A percentile compares a stretch with the other conserved stretches of the same genome.
phyloP scores from a whole-genome alignment of 2,888 invertebrate species.

The Charanyca ferruginea region DNA sequence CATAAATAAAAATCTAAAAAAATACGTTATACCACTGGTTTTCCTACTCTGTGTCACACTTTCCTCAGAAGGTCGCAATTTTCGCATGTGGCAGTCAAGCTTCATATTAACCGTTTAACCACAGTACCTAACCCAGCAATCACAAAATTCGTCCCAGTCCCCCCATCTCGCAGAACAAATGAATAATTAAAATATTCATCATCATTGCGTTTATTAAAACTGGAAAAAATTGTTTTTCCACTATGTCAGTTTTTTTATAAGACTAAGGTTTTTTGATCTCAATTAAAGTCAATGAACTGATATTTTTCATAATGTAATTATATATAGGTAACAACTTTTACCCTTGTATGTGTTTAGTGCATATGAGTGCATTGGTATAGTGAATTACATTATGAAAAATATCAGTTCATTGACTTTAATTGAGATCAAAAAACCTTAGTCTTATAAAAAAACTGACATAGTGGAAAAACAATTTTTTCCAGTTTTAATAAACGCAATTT shows the following conservation, averaged over 20 bases:
- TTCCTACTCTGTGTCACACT: conserved; percentile 29
- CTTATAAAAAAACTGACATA: too few relatives aligned
- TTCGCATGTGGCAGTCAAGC: conserved; percentile 45
- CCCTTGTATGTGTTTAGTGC: conserved; percentile 8
- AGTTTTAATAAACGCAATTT: too few relatives aligned
- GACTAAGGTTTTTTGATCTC: neutral
- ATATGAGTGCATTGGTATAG: neutral
- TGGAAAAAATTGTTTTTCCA: too few relatives aligned
- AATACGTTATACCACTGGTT: conserved; percentile 12
- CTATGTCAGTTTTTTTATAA: too few relatives aligned
- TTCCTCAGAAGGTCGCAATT: conserved; percentile 43
- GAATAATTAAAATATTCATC: conserved; percentile 52
- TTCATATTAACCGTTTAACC: conserved; percentile 66
- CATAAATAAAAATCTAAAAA: neutral
- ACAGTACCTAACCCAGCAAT: conserved; percentile 46
- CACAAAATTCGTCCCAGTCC: conserved; percentile 62
- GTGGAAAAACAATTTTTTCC: too few relatives aligned
- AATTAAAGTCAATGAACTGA: neutral
- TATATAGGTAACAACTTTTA: too few relatives aligned
- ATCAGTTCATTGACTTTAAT: neutral
- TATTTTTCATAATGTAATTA: neutral
- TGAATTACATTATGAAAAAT: neutral
- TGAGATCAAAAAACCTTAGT: neutral
- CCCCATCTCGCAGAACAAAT: conserved; percentile 37
- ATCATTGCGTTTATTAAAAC: conserved; percentile 29